Evolutionary conservation across 2,113 vertebrate species (phyloP).

Genomic region (Prinia subflava): DNA sequence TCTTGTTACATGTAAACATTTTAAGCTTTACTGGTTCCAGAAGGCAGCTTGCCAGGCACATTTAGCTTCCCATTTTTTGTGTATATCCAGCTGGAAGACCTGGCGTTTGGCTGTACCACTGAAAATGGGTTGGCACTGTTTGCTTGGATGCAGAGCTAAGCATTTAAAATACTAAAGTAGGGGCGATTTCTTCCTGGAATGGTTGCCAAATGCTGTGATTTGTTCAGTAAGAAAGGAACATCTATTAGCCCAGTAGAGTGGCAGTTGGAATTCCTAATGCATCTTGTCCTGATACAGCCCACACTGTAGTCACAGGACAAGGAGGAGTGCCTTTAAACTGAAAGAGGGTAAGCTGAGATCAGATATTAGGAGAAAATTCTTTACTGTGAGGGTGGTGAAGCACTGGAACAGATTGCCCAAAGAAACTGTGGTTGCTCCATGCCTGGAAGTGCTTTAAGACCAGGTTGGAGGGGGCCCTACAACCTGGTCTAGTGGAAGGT

Average conservation of each 20-base stretch:
- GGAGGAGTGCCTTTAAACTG: background rate
- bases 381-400: background rate
- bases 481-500: background rate
- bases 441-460: background rate
- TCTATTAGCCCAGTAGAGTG: background rate
- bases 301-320: background rate
- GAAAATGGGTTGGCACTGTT: background rate
- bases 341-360: background rate
- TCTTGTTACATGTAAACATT: background rate
- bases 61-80: background rate
- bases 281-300: background rate
- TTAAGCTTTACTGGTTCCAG: background rate
- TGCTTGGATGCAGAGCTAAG: background rate
- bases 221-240: background rate
- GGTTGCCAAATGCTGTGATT: background rate
- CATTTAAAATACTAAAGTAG: constrained; percentile 6
- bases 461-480: background rate
- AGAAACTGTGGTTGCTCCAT: background rate
- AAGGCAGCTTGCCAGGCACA: background rate
- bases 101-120: background rate
- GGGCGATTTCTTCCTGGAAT: background rate
- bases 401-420: background rate
- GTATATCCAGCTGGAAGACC: background rate
- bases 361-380: background rate
- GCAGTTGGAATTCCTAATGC: background rate